These are phyloP conservation scores for Cosmorhoe ocellata DNA, from an alignment of 2,888 invertebrate species.

Conservation along the genomic window DNA sequence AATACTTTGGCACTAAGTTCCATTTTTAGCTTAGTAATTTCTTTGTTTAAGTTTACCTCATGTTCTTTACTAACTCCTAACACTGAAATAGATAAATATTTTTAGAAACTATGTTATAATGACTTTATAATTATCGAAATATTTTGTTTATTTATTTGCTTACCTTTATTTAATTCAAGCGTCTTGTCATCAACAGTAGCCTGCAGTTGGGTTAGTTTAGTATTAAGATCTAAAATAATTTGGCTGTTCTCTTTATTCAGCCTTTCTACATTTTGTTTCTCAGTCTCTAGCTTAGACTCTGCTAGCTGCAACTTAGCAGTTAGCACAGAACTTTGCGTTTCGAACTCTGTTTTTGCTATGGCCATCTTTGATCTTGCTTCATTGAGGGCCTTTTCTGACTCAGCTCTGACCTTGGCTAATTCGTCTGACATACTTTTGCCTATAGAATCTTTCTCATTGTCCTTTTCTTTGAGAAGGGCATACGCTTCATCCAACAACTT, in stretches of 20 bases:
- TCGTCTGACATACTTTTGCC: slow-evolving; percentile 79
- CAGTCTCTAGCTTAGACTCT: slow-evolving; percentile 73
- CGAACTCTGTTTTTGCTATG: slow-evolving; percentile 84
- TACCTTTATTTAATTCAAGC: slow-evolving; percentile 78
- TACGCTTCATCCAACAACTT: slow-evolving; percentile 79
- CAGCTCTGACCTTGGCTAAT: slow-evolving; percentile 63
- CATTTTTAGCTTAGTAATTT: slow-evolving; percentile 78
- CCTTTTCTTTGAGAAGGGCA: slow-evolving; percentile 76
- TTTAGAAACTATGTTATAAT: background rate
- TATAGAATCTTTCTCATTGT: slow-evolving; percentile 75
- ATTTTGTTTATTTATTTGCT: slow-evolving; percentile 8
- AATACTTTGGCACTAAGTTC: slow-evolving; percentile 80
- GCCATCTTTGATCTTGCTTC: slow-evolving; percentile 85
- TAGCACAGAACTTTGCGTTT: slow-evolving; percentile 81
- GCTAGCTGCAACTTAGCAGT: slow-evolving; percentile 79
- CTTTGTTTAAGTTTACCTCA: slow-evolving; percentile 75
- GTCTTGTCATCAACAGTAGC: slow-evolving; percentile 77
- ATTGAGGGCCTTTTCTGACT: slow-evolving; percentile 78
- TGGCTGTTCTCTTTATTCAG: slow-evolving; percentile 74
- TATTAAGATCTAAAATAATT: slow-evolving; percentile 73
- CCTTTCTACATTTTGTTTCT: slow-evolving; percentile 74
- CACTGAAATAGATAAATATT: slow-evolving; percentile 52
- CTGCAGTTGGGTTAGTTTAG: slow-evolving; percentile 72
- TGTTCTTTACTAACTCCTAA: slow-evolving; percentile 74
- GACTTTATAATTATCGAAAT: background rate